Conservation (phyloP, 2,113 vertebrate species). For the Bujurquina vittata region DNA sequence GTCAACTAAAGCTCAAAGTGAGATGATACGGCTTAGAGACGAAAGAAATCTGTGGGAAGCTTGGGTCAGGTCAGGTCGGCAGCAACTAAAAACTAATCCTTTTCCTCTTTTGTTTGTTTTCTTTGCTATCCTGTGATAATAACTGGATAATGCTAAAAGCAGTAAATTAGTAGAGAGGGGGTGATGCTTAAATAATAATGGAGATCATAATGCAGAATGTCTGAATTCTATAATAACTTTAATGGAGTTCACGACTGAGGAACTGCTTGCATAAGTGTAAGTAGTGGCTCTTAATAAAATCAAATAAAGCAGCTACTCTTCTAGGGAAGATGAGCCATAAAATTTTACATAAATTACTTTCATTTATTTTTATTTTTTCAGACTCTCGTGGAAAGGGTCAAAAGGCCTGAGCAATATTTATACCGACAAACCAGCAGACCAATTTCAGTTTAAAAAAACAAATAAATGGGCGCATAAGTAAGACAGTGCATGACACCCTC, state of each 20-base stretch:
- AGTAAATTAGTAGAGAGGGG: background rate
- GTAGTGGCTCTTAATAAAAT: background rate
- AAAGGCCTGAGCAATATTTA: slow-evolving; percentile 37
- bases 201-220: background rate
- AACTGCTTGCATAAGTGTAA: background rate
- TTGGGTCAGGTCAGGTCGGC: background rate
- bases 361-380: slow-evolving; percentile 16
- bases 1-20: slow-evolving; percentile 63
- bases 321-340: slow-evolving; percentile 55
- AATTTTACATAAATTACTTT: slow-evolving; percentile 32
- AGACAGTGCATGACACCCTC: background rate
- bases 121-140: background rate
- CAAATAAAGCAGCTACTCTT: slow-evolving; percentile 37
- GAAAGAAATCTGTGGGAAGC: slow-evolving; percentile 30
- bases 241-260: background rate
- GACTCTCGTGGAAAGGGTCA: slow-evolving; percentile 9
- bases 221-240: background rate
- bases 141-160: background rate
- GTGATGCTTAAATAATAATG: background rate
- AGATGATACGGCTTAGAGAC: slow-evolving; percentile 52
- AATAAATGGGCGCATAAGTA: background rate
- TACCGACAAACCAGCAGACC: slow-evolving; percentile 11
- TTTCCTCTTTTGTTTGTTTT: background rate
- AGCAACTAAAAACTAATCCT: background rate
- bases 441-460: background rate